Conservation (phyloP, 2,888 invertebrate species). For the Acholoe squamosa region DNA sequence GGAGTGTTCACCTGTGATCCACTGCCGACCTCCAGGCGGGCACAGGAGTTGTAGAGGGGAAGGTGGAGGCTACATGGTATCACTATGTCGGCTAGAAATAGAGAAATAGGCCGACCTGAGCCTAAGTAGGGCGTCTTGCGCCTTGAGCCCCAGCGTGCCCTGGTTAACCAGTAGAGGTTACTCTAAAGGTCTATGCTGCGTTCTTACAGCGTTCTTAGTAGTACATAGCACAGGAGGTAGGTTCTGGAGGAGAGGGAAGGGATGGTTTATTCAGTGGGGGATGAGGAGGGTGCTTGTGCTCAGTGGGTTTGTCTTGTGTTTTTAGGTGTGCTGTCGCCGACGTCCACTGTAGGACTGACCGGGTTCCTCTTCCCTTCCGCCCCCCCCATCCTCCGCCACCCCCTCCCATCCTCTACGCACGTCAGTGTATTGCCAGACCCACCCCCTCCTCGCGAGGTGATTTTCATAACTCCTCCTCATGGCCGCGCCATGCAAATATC, state of each 20-base stretch:
- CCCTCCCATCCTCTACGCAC: not conserved
- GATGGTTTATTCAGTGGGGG: too few species aligned
- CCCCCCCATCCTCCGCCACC: not conserved
- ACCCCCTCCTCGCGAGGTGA: conserved; percentile 38
- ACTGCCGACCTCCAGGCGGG: conserved; percentile 12
- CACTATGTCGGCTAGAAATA: conserved; percentile 30
- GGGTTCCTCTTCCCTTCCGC: conserved; percentile 14
- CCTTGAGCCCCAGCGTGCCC: conserved; percentile 35
- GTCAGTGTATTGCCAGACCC: not conserved
- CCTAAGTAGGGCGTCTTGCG: conserved; percentile 33
- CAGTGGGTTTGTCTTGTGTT: not conserved
- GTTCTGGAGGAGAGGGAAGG: not conserved
- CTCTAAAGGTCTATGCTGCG: conserved; percentile 4
- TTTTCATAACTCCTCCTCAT: conserved; percentile 60
- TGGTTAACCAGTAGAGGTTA: conserved; percentile 43
- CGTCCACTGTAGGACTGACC: not conserved
- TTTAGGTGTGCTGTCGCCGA: conserved; percentile 8
- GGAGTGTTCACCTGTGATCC: conserved; percentile 12
- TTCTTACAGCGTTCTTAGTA: not conserved
- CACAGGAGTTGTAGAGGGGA: not conserved
- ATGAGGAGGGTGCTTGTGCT: not conserved
- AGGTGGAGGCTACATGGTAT: conserved; percentile 40
- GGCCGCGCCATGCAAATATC: conserved; percentile 55
- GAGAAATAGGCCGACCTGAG: conserved; percentile 31
- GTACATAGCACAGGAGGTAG: not conserved